Evolutionary conservation across 64 coral and sea anemone genomes (phyloP), one percentile per base, ranked within the genome.

Genomic region (Cladopsammia gracilis): DNA sequence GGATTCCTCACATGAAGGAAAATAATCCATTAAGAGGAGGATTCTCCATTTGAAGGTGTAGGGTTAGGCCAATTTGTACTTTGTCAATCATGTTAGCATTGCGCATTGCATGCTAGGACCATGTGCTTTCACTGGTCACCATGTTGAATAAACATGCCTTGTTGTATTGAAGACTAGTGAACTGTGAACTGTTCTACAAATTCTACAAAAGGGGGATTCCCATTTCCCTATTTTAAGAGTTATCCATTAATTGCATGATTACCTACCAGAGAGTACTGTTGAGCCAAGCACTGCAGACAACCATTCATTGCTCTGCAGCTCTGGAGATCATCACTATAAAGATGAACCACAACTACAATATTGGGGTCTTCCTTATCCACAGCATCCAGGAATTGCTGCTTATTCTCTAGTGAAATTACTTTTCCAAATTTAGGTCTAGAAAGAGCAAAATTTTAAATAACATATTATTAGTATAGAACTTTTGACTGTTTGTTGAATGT

Each of bases 281-380:
- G 93, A 61, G 96, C 84, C 73, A 98, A 88, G 34, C 54, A 92
- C 59, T 88, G 60, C 7, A 98, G 81, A 86, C 96, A 98, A 26
- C 64, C 87, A 79, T 95, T 98, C 96, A 98, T 98, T 71, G 89
- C 78, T 69, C 71, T 50, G 60, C 96, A 98, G 83, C 96, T 95
- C 75, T 89, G 89, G 7, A 95, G 25, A 71, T 83, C 93, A 53
- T 92, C 67, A 85, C 80, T 82, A 50, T 76, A 92, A 45, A 92
- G 71, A 65, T 90, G 88, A 14, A 90, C 64, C 66, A 91, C 78
- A 5, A 91, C 57, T 24, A 91, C 78, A 58, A 91, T 78, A 75
- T 75, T 79, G 12, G 71, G 89, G n/a, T 83, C 57, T 83, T 91
- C 89, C 58, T 91, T 91, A 19, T 91, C 89, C 14, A 91, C 59